Conservation (phyloP, 2,888 invertebrate genomes). For the Seira musarum region DNA sequence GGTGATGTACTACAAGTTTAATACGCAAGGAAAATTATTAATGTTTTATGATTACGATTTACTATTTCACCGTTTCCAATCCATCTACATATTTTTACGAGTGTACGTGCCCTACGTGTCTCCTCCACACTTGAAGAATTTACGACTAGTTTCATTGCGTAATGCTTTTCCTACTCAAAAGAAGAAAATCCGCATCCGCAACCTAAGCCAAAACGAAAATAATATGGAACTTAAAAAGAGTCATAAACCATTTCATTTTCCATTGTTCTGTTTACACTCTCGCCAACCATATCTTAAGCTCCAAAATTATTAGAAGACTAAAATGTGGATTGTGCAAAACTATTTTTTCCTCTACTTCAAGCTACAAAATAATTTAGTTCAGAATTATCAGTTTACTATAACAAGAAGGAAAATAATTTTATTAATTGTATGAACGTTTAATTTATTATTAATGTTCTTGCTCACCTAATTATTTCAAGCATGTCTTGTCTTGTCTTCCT, state of each 20-base stretch:
- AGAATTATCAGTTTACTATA: neutral
- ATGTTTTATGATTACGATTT: neutral
- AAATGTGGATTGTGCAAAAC: too few relatives aligned
- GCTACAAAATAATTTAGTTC: too few relatives aligned
- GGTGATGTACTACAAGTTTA: too few relatives aligned
- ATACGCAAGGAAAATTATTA: neutral
- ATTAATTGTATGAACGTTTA: neutral
- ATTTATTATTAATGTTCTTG: neutral
- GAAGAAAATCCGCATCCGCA: neutral
- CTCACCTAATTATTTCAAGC: slow-evolving; percentile 12
- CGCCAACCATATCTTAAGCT: neutral
- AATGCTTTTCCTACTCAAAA: neutral
- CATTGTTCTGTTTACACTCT: neutral
- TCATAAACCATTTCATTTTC: slow-evolving; percentile 6
- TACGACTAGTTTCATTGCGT: neutral
- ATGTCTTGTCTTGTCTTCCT: slow-evolving; percentile 19
- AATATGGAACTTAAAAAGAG: neutral
- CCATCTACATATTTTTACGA: slow-evolving; percentile 16
- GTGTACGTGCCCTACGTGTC: slow-evolving; percentile 8
- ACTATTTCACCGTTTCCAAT: slow-evolving; percentile 7
- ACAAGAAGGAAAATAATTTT: neutral
- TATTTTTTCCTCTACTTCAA: too few relatives aligned
- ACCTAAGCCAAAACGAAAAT: neutral
- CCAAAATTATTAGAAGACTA: neutral
- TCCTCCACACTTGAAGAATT: neutral